Conservation (phyloP, 64 coral and sea anemone genomes). For the Catalaphyllia jardinei region DNA sequence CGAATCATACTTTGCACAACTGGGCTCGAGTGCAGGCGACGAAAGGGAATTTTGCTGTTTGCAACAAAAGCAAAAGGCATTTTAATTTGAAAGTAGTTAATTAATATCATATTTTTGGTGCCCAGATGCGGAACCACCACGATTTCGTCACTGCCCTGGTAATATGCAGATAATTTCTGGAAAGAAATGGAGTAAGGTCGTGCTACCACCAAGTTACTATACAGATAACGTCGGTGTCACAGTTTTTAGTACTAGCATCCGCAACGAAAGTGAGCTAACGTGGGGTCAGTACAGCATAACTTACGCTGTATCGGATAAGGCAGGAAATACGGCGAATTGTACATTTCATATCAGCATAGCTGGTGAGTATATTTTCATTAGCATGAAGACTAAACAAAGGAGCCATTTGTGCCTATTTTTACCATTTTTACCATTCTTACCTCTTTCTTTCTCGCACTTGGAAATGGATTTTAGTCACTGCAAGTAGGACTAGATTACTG, state of each 20-base stretch:
- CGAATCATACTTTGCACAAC: too few relatives aligned
- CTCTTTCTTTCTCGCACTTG: too few relatives aligned
- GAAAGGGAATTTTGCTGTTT: too few relatives aligned
- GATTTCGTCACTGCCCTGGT: neutral
- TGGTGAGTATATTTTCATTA: conserved; percentile 21
- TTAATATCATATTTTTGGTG: neutral
- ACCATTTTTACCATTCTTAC: too few relatives aligned
- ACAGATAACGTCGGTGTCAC: conserved; percentile 37
- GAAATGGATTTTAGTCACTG: too few relatives aligned
- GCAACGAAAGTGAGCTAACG: conserved; percentile 17
- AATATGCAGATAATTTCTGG: conserved; percentile 27
- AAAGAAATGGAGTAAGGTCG: neutral
- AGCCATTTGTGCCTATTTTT: neutral
- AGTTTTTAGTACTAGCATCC: neutral
- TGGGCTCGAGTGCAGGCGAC: too few relatives aligned
- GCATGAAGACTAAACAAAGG: neutral
- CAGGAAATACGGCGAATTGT: conserved; percentile 38
- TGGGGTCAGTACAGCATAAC: conserved; percentile 32
- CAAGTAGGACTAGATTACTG: too few relatives aligned
- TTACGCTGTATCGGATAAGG: neutral
- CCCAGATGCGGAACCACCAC: conserved; percentile 33
- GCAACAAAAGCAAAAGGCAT: too few relatives aligned
- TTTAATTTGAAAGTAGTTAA: neutral
- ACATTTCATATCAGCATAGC: conserved; percentile 9
- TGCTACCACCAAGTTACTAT: conserved; percentile 1